Conservation (phyloP, 64 coral and sea anemone genomes). For the Astreopora myriophthalma region DNA sequence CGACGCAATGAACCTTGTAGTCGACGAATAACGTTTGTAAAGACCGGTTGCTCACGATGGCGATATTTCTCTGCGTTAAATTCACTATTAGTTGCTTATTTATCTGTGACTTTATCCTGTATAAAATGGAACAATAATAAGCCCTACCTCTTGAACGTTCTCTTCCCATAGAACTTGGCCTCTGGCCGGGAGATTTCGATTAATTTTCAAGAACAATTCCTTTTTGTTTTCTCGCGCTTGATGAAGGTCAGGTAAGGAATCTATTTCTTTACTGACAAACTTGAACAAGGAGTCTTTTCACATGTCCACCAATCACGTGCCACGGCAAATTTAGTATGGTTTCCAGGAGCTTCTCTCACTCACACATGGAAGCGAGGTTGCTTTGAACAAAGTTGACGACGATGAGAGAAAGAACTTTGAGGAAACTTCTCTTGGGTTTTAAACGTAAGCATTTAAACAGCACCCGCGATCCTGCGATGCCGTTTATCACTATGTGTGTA, state of each 20-base stretch:
- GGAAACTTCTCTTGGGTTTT: too few relatives aligned
- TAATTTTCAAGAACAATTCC: background rate
- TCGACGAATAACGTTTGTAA: background rate
- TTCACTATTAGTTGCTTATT: background rate
- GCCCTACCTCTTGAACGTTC: background rate
- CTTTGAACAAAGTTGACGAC: background rate
- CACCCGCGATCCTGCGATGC: too few relatives aligned
- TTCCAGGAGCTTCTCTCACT: background rate
- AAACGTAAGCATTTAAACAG: too few relatives aligned
- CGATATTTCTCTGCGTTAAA: background rate
- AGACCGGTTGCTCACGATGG: background rate
- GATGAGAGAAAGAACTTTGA: too few relatives aligned
- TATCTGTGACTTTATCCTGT: background rate
- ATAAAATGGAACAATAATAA: background rate
- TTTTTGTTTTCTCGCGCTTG: background rate
- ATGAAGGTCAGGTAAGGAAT: background rate
- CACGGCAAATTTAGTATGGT: background rate
- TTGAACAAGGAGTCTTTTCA: background rate
- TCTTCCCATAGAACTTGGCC: background rate
- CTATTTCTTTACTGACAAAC: background rate
- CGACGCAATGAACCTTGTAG: background rate
- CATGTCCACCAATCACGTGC: background rate
- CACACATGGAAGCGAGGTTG: background rate
- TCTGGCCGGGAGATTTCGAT: background rate
- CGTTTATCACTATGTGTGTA: too few relatives aligned